These are phyloP conservation scores for Nebria salina DNA, from an alignment of 2,888 invertebrate genomes.

Conservation along the genomic window DNA sequence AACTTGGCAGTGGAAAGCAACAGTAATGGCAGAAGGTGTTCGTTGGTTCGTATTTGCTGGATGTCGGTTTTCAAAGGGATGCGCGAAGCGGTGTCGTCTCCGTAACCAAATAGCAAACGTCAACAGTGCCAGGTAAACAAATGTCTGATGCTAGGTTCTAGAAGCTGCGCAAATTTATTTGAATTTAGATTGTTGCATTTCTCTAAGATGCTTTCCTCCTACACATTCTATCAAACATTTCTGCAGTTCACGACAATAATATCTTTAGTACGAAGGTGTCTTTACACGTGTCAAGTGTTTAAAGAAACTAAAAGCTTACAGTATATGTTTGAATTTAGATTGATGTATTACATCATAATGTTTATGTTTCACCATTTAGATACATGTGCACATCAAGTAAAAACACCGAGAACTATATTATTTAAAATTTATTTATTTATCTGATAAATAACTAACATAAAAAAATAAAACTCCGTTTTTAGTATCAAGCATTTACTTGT, in stretches of 20 bases:
- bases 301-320: not conserved
- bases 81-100: constrained; percentile 8
- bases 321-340: not conserved
- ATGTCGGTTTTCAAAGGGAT: constrained; percentile 41
- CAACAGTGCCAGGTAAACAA: constrained; percentile 37
- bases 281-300: not conserved
- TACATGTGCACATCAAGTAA: no score
- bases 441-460: no score
- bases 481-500: not conserved
- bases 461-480: no score
- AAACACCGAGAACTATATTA: no score
- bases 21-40: not conserved
- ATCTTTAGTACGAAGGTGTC: not conserved
- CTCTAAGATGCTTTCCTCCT: constrained; percentile 8
- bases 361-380: not conserved
- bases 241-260: not conserved
- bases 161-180: constrained; percentile 30
- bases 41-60: constrained; percentile 32
- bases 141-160: constrained; percentile 12
- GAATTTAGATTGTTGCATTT: constrained; percentile 46
- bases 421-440: no score
- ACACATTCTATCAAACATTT: not conserved
- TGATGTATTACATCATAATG: not conserved
- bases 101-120: constrained; percentile 36
- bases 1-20: not conserved